These are phyloP conservation scores for Myrmecobius fasciatus DNA, from an alignment of 2,113 vertebrate genomes.

Conservation along the genomic window DNA sequence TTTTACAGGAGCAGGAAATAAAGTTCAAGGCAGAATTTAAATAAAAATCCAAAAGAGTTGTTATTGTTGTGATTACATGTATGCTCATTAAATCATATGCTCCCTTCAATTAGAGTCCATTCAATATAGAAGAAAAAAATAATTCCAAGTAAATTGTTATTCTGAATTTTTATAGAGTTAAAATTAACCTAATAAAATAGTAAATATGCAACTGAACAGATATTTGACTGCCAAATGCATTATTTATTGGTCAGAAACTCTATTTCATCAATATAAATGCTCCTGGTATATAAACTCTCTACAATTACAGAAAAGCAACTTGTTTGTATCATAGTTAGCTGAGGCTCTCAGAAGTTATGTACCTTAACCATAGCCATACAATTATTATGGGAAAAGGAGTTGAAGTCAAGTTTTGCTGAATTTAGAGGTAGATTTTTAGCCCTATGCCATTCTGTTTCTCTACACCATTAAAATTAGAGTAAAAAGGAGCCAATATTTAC, in stretches of 20 bases:
- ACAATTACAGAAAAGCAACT: not conserved
- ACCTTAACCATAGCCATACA: not conserved
- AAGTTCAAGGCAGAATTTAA: conserved; percentile 24
- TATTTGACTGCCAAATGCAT: not conserved
- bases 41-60: not conserved
- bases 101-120: not conserved
- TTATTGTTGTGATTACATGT: not conserved
- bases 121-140: not conserved
- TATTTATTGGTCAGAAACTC: not conserved
- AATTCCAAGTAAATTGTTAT: not conserved
- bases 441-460: not conserved
- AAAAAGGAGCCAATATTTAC: not conserved
- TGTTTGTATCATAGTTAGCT: not conserved
- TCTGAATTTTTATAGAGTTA: not conserved
- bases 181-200: not conserved
- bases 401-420: not conserved
- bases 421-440: not conserved
- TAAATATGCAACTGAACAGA: not conserved
- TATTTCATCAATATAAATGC: not conserved
- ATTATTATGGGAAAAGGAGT: not conserved
- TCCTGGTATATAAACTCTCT: not conserved
- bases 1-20: conserved; percentile 8
- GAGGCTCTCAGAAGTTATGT: not conserved
- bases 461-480: not conserved
- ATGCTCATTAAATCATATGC: not conserved